Base-by-base conservation (phyloP, 2,797 vertebrate species). In the Danio albolineatus region DNA sequence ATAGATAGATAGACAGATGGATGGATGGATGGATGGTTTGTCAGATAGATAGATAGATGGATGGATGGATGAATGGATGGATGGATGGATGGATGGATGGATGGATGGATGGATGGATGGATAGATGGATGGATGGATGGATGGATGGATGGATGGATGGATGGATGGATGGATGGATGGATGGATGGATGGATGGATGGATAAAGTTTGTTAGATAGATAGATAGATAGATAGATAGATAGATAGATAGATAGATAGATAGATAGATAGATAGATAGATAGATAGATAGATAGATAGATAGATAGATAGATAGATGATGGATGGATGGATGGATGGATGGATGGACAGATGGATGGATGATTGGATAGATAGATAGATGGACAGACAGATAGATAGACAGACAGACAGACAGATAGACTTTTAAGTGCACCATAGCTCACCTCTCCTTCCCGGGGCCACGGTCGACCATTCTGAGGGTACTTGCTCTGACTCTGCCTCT, bases 401-500 rank as follows among this genome's bases (percentile, higher is more conserved):
- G n/a, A n/a, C n/a, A n/a, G n/a, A n/a, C n/a, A n/a, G n/a, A n/a
- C n/a, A n/a, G n/a, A n/a, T n/a, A n/a, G n/a, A n/a, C n/a, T 28
- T 69, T 73, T 39, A 36, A 12, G 57, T 14, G 54, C 67, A 76
- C 70, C 39, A 65, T 51, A 59, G 61, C 95, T 96, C 91, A 98
- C 97, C 95, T 99, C 98, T 94, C 97, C 97, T 88, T 99, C 97
- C 89, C 97, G 93, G 89, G 96, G 95, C 97, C 98, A 99, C 1
- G 96, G 95, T 90, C 97, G 95, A 82, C 97, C 97, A 81, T 99
- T 99, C 89, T 98, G 97, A 83, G 96, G 96, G 89, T 98, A 98
- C 93, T 99, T 99, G 92, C 96, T 96, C 94, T 98, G 98, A 92
- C 95, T 98, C 92, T 98, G 97, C 79, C 97, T 93, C 92, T 99